Evolutionary conservation across 2,113 vertebrate species (phyloP), one percentile per base, ranked within the genome.

Genomic region (Bubalus kerabau): DNA sequence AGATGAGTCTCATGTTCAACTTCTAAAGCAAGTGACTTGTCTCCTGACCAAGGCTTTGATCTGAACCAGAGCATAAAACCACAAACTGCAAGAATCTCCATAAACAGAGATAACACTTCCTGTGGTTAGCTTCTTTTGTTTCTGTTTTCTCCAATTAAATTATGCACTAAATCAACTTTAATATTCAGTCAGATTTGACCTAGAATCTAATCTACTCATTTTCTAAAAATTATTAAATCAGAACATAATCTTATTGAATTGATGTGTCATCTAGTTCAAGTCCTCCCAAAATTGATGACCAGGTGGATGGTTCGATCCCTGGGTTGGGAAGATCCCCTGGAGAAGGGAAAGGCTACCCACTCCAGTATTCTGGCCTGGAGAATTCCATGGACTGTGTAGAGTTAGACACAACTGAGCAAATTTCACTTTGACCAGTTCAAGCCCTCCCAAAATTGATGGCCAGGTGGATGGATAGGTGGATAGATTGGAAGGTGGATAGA

Each of bases 171-270:
- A 83, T 71, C 56, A 94, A 92, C 43, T 94, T 94, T 82, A 96
- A 81, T 96, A 94, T 85, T 94, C 76, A 89, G 50, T 91, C 92
- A 87, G 21, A 71, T 78, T 78, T 93, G 95, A 96, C 83, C 81
- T 94, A 97, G 74, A 97, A 90, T 94, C 82, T 59, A 96, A 96
- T 95, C 76, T 88, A 62, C 43, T 71, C 32, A 62, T 91, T 96
- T 96, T 95, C 86, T 91, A 64, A 96, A 93, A 81, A 85, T 30
- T 87, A 81, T 90, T 94, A 87, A 96, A 87, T 95, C 78, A 92
- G 87, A 94, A 74, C 26, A 59, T 85, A 67, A 93, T 88, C 43
- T 95, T 52, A 80, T 64, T 85, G 23, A 84, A 87, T 60, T 74
- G 54, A 76, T 87, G 50, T 57, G 87, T 84, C 90, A 60, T 74